phyloP scores from a whole-genome alignment of 2,113 vertebrate species.

The Oreotrochilus melanogaster region DNA sequence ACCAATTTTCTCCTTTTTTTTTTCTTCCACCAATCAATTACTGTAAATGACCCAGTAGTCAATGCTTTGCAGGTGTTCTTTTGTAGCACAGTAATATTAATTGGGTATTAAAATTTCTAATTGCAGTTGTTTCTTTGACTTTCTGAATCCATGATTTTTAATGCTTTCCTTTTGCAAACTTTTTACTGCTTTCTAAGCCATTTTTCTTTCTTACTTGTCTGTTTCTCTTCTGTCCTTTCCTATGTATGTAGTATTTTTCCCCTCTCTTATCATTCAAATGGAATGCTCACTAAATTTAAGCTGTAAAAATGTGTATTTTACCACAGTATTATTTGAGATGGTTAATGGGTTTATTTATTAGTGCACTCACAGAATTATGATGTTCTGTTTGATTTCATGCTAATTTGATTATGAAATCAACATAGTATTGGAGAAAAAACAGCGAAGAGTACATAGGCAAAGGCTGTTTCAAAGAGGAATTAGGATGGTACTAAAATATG shows the following conservation, averaged over 20 bases:
- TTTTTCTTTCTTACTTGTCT: slow-evolving; percentile 10
- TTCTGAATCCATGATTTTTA: slow-evolving; percentile 7
- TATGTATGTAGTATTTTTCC: not conserved
- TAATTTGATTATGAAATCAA: not conserved
- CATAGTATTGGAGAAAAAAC: not conserved
- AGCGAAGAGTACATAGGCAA: not conserved
- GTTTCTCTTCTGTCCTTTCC: not conserved
- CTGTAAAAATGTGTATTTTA: slow-evolving; percentile 9
- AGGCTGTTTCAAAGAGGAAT: not conserved
- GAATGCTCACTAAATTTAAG: not conserved
- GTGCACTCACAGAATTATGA: not conserved
- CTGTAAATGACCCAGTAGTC: not conserved
- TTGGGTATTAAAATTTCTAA: slow-evolving; percentile 61
- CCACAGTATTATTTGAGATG: not conserved
- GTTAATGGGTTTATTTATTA: not conserved
- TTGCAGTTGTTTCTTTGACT: slow-evolving; percentile 31
- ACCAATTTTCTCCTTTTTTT: slow-evolving; percentile 17
- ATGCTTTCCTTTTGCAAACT: not conserved
- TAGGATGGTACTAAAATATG: not conserved
- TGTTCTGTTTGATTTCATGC: not conserved
- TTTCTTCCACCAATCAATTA: not conserved
- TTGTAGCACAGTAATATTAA: slow-evolving; percentile 65
- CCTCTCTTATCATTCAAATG: not conserved
- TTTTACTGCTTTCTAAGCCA: not conserved
- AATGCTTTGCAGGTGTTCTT: slow-evolving; percentile 64